Percentiles rank a stretch among this genome's conserved stretches.
These are phyloP conservation scores for Microplitis demolitor DNA, from an alignment of 1,140 invertebrate species.

Conservation along the genomic window DNA sequence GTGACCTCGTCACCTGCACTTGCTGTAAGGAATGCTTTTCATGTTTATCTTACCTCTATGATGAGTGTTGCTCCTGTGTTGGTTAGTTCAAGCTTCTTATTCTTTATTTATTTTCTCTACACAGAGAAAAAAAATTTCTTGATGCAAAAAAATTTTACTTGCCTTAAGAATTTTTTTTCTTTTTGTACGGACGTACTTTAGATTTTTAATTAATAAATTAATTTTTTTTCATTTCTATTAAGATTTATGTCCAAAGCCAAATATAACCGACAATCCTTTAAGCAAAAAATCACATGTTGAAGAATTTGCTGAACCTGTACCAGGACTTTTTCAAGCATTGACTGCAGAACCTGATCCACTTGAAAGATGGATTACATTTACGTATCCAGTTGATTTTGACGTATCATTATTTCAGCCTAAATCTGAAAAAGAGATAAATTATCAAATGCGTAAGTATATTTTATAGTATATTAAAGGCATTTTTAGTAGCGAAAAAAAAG, in stretches of 20 bases:
- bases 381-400: slow-evolving; percentile 76
- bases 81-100: slow-evolving; percentile 66
- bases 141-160: too few species aligned
- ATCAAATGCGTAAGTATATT: slow-evolving; percentile 69
- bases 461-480: background rate
- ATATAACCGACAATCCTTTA: slow-evolving; percentile 72
- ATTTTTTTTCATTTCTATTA: slow-evolving; percentile 37
- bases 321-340: slow-evolving; percentile 80
- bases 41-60: slow-evolving; percentile 86
- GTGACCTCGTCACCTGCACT: slow-evolving; percentile 82
- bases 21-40: slow-evolving; percentile 92
- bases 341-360: slow-evolving; percentile 77
- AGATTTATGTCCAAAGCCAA: slow-evolving; percentile 89
- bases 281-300: slow-evolving; percentile 86
- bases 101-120: background rate
- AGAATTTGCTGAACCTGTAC: slow-evolving; percentile 79
- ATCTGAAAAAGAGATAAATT: slow-evolving; percentile 71
- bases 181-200: background rate
- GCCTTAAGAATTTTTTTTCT: background rate
- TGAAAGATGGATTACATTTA: slow-evolving; percentile 78
- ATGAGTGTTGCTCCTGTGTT: slow-evolving; percentile 94
- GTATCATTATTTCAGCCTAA: slow-evolving; percentile 60
- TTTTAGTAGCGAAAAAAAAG: background rate
- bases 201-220: slow-evolving; percentile 1
- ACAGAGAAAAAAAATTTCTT: background rate